Base-by-base conservation (phyloP, 2,797 vertebrate genomes). In the Tangara arthus region DNA sequence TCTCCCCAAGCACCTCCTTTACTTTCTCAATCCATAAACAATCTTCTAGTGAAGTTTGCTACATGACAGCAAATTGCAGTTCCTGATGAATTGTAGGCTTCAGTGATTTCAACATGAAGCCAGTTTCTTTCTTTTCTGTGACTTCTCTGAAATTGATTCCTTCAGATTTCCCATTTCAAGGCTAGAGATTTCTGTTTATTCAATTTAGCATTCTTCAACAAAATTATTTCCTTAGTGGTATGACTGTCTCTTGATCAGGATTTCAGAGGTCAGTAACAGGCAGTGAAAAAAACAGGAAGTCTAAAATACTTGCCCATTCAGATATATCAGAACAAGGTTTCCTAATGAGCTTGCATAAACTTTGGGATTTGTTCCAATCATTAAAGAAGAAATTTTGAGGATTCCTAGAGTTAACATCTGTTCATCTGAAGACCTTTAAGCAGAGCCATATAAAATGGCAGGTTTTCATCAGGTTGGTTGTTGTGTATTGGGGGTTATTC, bases 61-160 rank as follows among this genome's bases (percentile, higher is more conserved):
- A 65, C 80, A 66, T 5, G 3, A 37, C 66, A 87, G 50, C 59
- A 82, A 91, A 94, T 53, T 66, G 56, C 34, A 59, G 35, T 52
- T 72, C 64, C 60, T 77, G 87, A 82, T 91, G 77, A 88, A 87
- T 35, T 2, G 18, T 35, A 94, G 32, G 84, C 91, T 94, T 92
- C 89, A 75, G 49, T 77, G 68, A 64, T 80, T 92, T 85, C 81
- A 69, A 79, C 66, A 63, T 79, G 18, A 90, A 92, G 53, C 82
- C 56, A 41, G 16, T 41, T 69, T 73, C 23, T 91, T 49, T 2
- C 2, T 69, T 90, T 92, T 86, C 47, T 88, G 59, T 15, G 23
- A 69, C 65, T 89, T 72, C 42, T 56, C 35, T 80, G 79, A 93
- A 93, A 91, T 86, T 69, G 69, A 47, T 82, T 94, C 75, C 61